Conservation (phyloP, 2,113 vertebrate species). For the Grus americana region DNA sequence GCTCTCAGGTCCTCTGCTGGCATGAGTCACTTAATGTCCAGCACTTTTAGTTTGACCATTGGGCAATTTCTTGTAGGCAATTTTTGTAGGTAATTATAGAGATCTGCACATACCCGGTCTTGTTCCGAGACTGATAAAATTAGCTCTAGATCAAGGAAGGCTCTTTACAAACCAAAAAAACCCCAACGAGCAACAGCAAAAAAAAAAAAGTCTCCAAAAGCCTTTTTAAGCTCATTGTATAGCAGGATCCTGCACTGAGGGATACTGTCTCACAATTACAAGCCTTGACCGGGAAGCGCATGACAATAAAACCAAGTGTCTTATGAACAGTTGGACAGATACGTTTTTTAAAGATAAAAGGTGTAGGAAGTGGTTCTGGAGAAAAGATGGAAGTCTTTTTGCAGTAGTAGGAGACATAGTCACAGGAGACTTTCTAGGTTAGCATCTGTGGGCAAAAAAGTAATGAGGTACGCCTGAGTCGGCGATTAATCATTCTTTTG, state of each 20-base stretch:
- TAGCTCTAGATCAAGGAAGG: background rate
- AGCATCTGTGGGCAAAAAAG: constrained; percentile 1
- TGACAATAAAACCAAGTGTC: background rate
- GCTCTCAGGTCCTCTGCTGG: background rate
- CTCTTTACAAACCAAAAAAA: background rate
- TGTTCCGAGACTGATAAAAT: background rate
- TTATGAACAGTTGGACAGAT: background rate
- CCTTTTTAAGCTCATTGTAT: background rate
- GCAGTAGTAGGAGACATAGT: background rate
- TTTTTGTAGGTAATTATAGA: background rate
- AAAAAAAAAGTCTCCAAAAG: background rate
- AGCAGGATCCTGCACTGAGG: background rate
- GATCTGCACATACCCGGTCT: background rate
- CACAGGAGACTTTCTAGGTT: constrained; percentile 10
- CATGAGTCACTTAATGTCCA: background rate
- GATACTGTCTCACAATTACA: background rate
- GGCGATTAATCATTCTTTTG: constrained; percentile 39
- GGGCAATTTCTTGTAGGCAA: background rate
- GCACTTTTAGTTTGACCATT: background rate
- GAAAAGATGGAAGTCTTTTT: background rate
- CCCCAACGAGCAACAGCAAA: background rate
- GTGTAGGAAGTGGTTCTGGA: constrained; percentile 16
- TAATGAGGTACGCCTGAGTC: constrained; percentile 1
- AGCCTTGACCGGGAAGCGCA: background rate
- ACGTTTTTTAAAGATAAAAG: background rate